A percentile compares a stretch with the other conserved stretches of the same genome.
These are phyloP conservation scores for Creontiades dilutus DNA, from an alignment of 2,888 invertebrate genomes.

Conservation along the genomic window DNA sequence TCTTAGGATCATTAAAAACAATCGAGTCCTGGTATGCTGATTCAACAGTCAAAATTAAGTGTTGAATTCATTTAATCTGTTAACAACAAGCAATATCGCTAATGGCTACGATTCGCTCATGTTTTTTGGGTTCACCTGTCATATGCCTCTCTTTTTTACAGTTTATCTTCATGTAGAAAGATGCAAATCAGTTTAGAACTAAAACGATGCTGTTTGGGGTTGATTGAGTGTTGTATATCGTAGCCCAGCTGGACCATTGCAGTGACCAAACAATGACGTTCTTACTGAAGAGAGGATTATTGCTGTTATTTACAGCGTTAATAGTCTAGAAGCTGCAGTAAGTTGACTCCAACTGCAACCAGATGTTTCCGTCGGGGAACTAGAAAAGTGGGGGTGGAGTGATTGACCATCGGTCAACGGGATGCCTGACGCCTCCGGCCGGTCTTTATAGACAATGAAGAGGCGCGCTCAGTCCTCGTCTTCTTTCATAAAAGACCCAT, in stretches of 20 bases:
- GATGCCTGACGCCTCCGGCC: not conserved
- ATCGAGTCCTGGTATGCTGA: no score
- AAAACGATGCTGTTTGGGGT: no score
- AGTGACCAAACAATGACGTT: not conserved
- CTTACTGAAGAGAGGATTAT: not conserved
- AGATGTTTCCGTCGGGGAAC: constrained; percentile 44
- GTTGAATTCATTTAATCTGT: no score
- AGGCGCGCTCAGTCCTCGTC: not conserved
- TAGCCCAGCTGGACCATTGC: not conserved
- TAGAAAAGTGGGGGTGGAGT: not conserved
- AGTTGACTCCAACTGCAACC: constrained; percentile 46
- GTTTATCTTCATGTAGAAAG: not conserved
- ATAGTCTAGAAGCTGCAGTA: constrained; percentile 20
- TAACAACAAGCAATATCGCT: no score
- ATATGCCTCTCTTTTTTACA: not conserved
- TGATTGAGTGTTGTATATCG: no score
- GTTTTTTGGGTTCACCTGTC: no score
- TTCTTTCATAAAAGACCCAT: constrained; percentile 2
- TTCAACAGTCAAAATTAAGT: no score
- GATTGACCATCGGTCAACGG: constrained; percentile 62
- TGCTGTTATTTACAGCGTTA: not conserved
- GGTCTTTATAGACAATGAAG: constrained; percentile 30
- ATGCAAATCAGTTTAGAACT: no score
- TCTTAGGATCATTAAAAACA: no score
- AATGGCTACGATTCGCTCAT: no score